Conservation (phyloP, 2,888 invertebrate genomes). For the Polyommatus iphigenia region DNA sequence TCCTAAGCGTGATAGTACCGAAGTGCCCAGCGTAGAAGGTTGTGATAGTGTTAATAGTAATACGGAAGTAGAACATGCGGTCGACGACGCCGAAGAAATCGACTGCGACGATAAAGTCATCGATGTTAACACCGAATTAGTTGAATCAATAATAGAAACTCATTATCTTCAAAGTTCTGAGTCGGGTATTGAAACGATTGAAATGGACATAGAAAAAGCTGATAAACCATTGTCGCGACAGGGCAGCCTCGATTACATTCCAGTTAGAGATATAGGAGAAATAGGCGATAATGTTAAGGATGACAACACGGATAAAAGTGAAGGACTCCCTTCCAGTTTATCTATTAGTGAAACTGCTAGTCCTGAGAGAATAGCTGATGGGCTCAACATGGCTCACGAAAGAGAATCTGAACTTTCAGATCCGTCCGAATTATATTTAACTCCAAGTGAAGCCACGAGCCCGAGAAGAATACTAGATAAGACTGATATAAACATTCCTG, state of each 20-base stretch:
- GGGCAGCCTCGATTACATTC: slow-evolving; percentile 74
- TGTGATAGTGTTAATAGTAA: slow-evolving; percentile 62
- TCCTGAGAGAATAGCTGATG: slow-evolving; percentile 68
- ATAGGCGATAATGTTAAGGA: slow-evolving; percentile 70
- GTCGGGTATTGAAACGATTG: slow-evolving; percentile 63
- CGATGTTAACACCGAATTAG: slow-evolving; percentile 55
- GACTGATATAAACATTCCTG: slow-evolving; percentile 58
- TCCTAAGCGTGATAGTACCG: slow-evolving; percentile 60
- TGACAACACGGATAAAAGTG: slow-evolving; percentile 73
- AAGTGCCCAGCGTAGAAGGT: slow-evolving; percentile 57
- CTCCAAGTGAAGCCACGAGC: slow-evolving; percentile 83
- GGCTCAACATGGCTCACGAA: slow-evolving; percentile 63
- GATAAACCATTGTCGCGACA: slow-evolving; percentile 66
- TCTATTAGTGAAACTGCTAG: slow-evolving; percentile 74
- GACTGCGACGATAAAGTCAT: slow-evolving; percentile 48
- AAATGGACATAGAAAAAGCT: slow-evolving; percentile 54
- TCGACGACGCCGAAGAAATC: slow-evolving; percentile 50
- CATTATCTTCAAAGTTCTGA: slow-evolving; percentile 65
- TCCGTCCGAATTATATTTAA: slow-evolving; percentile 84
- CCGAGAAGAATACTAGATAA: slow-evolving; percentile 71
- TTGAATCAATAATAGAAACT: slow-evolving; percentile 61
- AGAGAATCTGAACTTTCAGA: slow-evolving; percentile 84
- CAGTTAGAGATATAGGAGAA: slow-evolving; percentile 75
- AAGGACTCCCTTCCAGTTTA: slow-evolving; percentile 73
- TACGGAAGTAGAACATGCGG: slow-evolving; percentile 55